Evolutionary conservation across 2,797 vertebrate species (phyloP), one percentile per base, ranked within the genome.

Genomic region (Fistularia tabacaria): DNA sequence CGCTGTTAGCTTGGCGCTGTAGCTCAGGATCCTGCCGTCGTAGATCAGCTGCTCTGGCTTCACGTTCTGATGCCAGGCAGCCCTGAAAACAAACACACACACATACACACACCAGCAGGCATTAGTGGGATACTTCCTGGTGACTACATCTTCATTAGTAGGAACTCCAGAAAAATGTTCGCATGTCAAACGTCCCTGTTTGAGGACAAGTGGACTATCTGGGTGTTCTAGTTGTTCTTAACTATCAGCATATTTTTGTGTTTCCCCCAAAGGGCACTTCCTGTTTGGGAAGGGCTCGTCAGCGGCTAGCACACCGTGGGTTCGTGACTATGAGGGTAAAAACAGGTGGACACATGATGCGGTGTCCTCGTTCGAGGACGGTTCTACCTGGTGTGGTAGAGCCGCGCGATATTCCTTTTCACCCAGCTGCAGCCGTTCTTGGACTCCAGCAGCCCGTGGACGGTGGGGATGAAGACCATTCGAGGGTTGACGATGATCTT

Each of bases 401-500:
- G 45, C 1, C 59, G 56, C 1, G 77, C 85, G 0, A 81, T 38
- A 0, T 57, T 3, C 1, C 44, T 37, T 14, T 61, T 10, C 0
- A 87, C 73, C 36, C 51, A 38, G 9, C 58, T 0, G 1, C 69
- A 74, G 1, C 1, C 6, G 0, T 10, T 3, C 1, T n/a, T 0
- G 0, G 73, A 42, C 0, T 9, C 3, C 42, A 77, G 38, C 36
- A 82, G 14, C 1, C 77, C 77, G 6, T 87, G 82, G 15, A 88
- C 82, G 0, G 55, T 59, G 0, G 57, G 0, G 0, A 9, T 0
- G 14, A 47, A 37, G 11, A 74, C 72, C 9, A n/a, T 36, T 3
- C 80, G 76, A 8, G 84, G 87, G 62, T 78, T 83, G 8, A 81
- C 61, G 0, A 85, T 83, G 12, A 72, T 49, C 66, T 87, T 87